These are phyloP conservation scores for Thalassaphorura encarpata DNA, from an alignment of 1,140 invertebrate species.

Conservation along the genomic window DNA sequence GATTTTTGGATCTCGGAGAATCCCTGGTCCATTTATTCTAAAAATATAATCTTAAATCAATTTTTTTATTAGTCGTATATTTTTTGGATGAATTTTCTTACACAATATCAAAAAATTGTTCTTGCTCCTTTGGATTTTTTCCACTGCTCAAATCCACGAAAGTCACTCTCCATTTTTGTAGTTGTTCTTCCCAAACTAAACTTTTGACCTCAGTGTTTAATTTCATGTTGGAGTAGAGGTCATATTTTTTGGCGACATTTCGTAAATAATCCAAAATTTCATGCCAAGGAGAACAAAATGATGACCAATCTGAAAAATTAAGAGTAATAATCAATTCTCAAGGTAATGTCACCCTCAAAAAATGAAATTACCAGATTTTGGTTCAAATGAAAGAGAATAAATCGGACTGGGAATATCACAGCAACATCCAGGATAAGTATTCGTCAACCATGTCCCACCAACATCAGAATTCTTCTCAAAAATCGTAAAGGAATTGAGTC, in stretches of 20 bases:
- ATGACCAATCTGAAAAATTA: slow-evolving; percentile 5
- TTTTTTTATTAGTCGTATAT: not conserved
- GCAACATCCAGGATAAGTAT: slow-evolving; percentile 20
- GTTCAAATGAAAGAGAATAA: slow-evolving; percentile 16
- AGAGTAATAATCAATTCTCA: not conserved
- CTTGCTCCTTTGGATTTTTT: not conserved
- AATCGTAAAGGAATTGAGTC: slow-evolving; percentile 4
- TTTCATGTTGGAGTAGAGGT: slow-evolving; percentile 7
- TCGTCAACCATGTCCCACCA: slow-evolving; percentile 19
- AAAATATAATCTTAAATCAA: not conserved
- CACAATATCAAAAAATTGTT: slow-evolving; percentile 5
- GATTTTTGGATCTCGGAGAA: slow-evolving; percentile 12
- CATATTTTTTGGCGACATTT: slow-evolving; percentile 14
- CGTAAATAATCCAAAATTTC: slow-evolving; percentile 14
- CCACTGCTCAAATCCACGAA: not conserved
- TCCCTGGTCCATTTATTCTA: slow-evolving; percentile 14
- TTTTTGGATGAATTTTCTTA: not conserved
- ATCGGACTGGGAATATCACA: slow-evolving; percentile 12
- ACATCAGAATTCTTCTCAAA: slow-evolving; percentile 16
- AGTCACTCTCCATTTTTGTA: slow-evolving; percentile 9
- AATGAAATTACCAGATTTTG: slow-evolving; percentile 10
- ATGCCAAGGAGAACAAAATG: not conserved
- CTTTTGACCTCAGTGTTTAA: slow-evolving; percentile 6
- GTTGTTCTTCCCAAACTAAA: slow-evolving; percentile 7
- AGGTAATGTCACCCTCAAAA: not conserved